A percentile compares a stretch with the other conserved stretches of the same genome.
phyloP scores from a whole-genome alignment of 2,888 invertebrate species.

The Magallana nippona region DNA sequence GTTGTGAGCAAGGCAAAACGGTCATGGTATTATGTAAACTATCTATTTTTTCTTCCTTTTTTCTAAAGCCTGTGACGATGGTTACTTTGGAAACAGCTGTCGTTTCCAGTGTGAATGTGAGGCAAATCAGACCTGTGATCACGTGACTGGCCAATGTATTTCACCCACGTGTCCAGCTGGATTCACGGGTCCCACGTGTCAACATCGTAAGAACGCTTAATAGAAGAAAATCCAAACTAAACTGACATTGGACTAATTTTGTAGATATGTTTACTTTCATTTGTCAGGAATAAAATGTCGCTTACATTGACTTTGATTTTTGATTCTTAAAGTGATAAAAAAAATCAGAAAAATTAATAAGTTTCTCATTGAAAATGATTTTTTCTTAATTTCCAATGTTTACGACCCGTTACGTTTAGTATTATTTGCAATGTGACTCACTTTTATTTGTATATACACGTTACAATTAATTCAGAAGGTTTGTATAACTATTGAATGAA shows the following conservation, averaged over 20 bases:
- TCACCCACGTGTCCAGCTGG: slow-evolving; percentile 44
- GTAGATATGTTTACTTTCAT: no score
- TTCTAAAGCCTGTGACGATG: slow-evolving; percentile 33
- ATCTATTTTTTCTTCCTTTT: neutral
- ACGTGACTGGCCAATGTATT: slow-evolving; percentile 81
- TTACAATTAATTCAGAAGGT: no score
- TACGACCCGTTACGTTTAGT: slow-evolving; percentile 66
- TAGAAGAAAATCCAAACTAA: no score
- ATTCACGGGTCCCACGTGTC: slow-evolving; percentile 34
- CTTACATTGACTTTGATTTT: no score
- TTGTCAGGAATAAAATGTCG: no score
- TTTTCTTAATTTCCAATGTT: slow-evolving; percentile 73
- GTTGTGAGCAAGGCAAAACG: no score
- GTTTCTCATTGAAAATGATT: no score
- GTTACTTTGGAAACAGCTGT: slow-evolving; percentile 44
- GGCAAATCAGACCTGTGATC: slow-evolving; percentile 70
- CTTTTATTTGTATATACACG: neutral
- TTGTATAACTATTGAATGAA: no score
- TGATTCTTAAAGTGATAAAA: no score
- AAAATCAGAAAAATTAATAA: no score
- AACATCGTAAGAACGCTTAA: slow-evolving; percentile 22
- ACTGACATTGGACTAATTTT: no score
- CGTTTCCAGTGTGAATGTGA: neutral
- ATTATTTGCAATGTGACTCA: slow-evolving; percentile 63
- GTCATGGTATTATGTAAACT: no score